Base-by-base conservation (phyloP, 2,113 vertebrate genomes). In the Sylvia atricapilla region DNA sequence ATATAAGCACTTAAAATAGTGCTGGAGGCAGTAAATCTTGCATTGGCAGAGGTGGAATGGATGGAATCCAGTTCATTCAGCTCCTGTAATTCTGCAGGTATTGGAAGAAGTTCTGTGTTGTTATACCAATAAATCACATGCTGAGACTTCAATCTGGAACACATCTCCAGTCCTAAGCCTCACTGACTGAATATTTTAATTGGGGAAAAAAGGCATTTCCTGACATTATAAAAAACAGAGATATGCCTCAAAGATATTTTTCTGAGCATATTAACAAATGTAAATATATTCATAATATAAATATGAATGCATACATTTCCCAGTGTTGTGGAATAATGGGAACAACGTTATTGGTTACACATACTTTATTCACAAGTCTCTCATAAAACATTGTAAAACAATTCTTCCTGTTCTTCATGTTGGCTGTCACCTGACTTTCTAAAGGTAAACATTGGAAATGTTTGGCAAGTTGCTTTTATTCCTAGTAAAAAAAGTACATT, bases 41-140 rank as follows among this genome's bases (percentile, higher is more conserved):
- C 55, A 35, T 27, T 90, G 85, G 68, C 88, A 92, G 83, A 46
- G 55, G 50, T 88, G 81, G 84, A 89, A 92, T 80, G 93, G 76
- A 25, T 89, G 76, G 93, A 84, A 84, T 84, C 86, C 33, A 41
- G 43, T 79, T 72, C 44, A 39, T 91, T 84, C 72, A 30, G 59
- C 49, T 76, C 62, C 85, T 2, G 0, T 62, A 62, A 73, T 76
- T 79, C 63, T n/a, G 3, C 67, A 49, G 74, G 66, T 93, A 47
- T 25, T 85, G 87, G 58, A 79, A 83, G 53, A 66, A 68, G 30
- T 68, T 82, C 44, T 56, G 43, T 56, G 39, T 53, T 17, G 1
- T 74, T 84, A 6, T 12, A 46, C 39, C 53, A 33, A 49, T 58
- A 91, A 77, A 74, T 86, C 64, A 41, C 55, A 33, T 60, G 50